Base-by-base conservation (phyloP, 2,888 invertebrate genomes). In the Yponomeuta cagnagella region DNA sequence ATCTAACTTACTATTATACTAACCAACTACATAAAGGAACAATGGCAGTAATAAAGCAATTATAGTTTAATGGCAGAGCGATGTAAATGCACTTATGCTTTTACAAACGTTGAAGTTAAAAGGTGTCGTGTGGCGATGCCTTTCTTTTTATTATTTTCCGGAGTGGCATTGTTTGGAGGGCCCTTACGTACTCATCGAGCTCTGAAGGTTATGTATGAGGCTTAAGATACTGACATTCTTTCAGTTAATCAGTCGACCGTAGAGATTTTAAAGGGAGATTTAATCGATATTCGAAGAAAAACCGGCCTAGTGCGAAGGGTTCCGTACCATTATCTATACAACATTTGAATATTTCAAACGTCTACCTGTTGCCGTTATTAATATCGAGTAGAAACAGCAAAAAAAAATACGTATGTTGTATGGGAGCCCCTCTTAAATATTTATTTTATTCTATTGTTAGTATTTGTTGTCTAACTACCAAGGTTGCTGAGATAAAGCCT, bases 91-190 rank as follows among this genome's bases (percentile, higher is more conserved):
- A 70, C 70, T 48, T 43, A 43, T 43, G 43, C n/a, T 37, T 68
- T 43, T 33, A 67, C 30, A 67, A 65, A 65, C 64, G 66, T 48
- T 69, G 10, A 12, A 71, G 73, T 70, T 70, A 71, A 73, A 70
- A 70, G 71, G 71, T 73, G 70, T 73, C 73, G 73, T 73, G 73
- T 73, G 73, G 73, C 71, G 71, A 70, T 2, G 12, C 52, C 68
- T 68, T 33, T 48, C 15, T 48, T 43, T 15, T 68, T 37, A 68
- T 43, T 15, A 23, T 68, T 68, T 48, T 68, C 52, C 52, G 15
- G 15, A 58, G 52, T 58, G 52, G 52, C 52, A 58, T 58, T 58
- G 52, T 58, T 58, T 58, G 52, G 52, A 58, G 52, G 52, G 52
- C 52, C 52, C 15, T 58, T 15, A 58, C 1, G 15, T 58, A 58